A percentile compares a stretch with the other conserved stretches of the same genome.
phyloP scores from a whole-genome alignment of 2,797 vertebrate genomes.

The Tapera naevia region DNA sequence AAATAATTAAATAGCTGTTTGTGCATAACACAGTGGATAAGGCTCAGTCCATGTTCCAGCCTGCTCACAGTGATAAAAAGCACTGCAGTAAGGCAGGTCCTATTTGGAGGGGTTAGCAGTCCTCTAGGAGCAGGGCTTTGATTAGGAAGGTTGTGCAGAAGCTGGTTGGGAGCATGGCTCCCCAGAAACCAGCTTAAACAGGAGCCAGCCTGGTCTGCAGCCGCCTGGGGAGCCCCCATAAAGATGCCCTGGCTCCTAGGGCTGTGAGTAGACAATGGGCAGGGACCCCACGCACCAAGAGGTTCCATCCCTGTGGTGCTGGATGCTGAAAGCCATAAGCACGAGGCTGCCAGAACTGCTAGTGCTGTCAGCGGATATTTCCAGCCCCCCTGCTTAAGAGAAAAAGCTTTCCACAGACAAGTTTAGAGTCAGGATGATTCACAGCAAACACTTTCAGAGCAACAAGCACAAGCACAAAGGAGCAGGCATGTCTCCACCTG shows the following conservation, averaged over 20 bases:
- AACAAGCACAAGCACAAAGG: background rate
- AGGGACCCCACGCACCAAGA: background rate
- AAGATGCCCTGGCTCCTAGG: background rate
- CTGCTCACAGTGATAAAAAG: background rate
- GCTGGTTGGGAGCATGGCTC: rapidly evolving
- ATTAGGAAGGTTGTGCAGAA: background rate
- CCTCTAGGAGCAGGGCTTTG: background rate
- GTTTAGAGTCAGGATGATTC: background rate
- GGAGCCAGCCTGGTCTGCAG: background rate
- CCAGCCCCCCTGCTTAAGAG: background rate
- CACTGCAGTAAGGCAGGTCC: background rate
- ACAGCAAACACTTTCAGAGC: background rate
- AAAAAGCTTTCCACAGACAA: background rate
- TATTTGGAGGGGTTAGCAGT: rapidly evolving
- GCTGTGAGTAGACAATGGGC: background rate
- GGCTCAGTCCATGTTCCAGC: background rate
- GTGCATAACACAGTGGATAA: rapidly evolving
- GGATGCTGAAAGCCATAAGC: rapidly evolving
- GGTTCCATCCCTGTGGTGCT: background rate
- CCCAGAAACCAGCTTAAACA: background rate
- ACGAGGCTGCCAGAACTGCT: background rate
- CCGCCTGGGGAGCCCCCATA: background rate
- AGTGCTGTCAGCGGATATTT: rapidly evolving
- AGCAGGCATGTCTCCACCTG: background rate
- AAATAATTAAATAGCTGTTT: background rate